Percentiles rank a stretch among this genome's conserved stretches.
Evolutionary conservation across 2,797 vertebrate species (phyloP).

Genomic region (Molossus molossus): DNA sequence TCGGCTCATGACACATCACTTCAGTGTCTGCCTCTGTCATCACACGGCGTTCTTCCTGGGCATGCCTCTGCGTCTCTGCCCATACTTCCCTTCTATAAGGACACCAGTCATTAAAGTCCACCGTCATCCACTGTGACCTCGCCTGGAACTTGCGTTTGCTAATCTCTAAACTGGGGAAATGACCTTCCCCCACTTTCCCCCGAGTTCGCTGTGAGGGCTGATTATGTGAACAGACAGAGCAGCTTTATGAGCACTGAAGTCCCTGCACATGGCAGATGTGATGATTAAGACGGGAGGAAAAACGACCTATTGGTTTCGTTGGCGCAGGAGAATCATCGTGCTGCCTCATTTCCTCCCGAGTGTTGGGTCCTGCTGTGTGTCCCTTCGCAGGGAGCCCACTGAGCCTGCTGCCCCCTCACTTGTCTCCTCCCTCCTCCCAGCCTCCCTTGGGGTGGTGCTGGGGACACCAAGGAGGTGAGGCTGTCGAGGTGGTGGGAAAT

Average conservation of each 20-base stretch:
- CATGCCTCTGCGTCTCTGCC: not conserved
- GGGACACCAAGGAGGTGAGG: conserved; percentile 69
- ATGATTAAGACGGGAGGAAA: not conserved
- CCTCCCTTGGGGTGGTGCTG: conserved; percentile 56
- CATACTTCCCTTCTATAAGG: not conserved
- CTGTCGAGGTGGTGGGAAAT: conserved; percentile 82
- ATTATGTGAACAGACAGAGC: not conserved
- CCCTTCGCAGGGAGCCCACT: not conserved
- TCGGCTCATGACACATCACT: not conserved
- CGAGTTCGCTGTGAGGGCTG: not conserved
- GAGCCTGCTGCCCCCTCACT: not conserved
- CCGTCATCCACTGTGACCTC: not conserved
- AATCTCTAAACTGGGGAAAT: not conserved
- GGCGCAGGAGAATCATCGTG: not conserved
- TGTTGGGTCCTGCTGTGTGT: not conserved
- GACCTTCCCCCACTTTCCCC: not conserved
- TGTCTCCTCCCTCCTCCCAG: not conserved
- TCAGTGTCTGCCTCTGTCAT: not conserved
- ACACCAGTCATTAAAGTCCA: not conserved
- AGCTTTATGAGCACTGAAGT: not conserved
- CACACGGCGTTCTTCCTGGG: not conserved
- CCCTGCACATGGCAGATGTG: not conserved
- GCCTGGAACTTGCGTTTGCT: not conserved
- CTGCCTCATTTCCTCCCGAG: not conserved
- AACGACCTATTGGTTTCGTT: not conserved